These are phyloP conservation scores for Hemichromis elongatus DNA, from an alignment of 2,113 vertebrate genomes.

Conservation along the genomic window DNA sequence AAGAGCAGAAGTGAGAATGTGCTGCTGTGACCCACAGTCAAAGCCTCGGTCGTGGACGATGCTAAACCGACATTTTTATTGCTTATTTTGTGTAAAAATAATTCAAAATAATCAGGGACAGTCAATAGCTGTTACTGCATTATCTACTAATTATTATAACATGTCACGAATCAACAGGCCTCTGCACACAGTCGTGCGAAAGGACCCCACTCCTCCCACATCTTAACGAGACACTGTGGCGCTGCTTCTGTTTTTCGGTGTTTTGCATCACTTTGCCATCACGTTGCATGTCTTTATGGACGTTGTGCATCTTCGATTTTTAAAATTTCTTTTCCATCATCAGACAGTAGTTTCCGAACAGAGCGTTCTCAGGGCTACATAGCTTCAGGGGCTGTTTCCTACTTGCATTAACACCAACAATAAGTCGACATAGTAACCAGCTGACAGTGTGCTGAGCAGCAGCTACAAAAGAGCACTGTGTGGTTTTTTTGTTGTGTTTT, in stretches of 20 bases:
- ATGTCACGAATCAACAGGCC: neutral
- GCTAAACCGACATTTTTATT: neutral
- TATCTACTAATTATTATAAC: neutral
- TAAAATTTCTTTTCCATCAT: neutral
- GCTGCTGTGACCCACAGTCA: neutral
- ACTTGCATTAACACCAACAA: neutral
- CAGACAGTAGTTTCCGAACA: neutral
- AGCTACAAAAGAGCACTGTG: neutral
- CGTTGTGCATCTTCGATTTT: neutral
- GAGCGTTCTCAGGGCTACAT: neutral
- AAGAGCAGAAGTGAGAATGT: neutral
- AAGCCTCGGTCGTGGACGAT: neutral
- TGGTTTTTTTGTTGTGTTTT: neutral
- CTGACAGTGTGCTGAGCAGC: neutral
- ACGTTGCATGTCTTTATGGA: neutral
- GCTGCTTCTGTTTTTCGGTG: neutral
- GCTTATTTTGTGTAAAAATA: neutral
- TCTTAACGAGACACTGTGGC: neutral
- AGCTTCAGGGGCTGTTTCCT: neutral
- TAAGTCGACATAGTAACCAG: neutral
- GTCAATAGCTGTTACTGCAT: neutral
- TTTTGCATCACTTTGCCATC: neutral
- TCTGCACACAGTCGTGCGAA: neutral
- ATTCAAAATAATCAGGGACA: neutral
- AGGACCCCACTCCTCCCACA: neutral